Base-by-base conservation (phyloP, 2,797 vertebrate species). In the Ceyx erithaca region DNA sequence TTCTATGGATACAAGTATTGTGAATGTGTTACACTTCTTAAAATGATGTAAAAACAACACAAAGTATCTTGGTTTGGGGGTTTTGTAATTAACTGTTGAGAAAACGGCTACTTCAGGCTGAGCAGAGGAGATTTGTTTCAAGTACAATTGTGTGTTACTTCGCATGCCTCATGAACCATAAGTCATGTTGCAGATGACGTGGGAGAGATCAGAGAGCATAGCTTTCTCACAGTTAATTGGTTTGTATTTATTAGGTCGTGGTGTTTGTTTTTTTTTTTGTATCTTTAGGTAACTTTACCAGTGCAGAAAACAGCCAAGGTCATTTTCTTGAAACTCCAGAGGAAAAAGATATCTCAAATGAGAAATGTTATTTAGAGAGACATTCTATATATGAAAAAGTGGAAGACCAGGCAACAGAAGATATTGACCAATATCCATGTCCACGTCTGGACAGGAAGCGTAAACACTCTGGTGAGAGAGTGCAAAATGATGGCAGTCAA, bases 381-480 rank as follows among this genome's bases (percentile, higher is more conserved):
- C 95, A 95, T 69, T 91, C 96, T 55, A n/a, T 90, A 22, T 97
- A 94, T 10, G 98, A 98, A 89, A 98, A 95, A 25, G 97, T 92
- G 9, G 41, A 92, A 15, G 97, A 97, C 45, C 96, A 61, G 71
- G 97, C 93, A 49, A 26, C 94, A 28, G 97, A 97, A 70, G 97
- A 96, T 33, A 69, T 81, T 89, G 94, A 94, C 43, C 96, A 95
- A 30, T 98, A 97, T 93, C 95, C 95, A 51, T 94, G 95, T 89
- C 96, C 97, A 76, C 97, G 96, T 93, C 96, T 97, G 92, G 94
- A 96, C 90, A 98, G 98, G 97, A 99, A 99, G 94, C 98, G 98
- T 86, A 97, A 98, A 92, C 97, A 98, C 93, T 98, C 97, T 94
- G 98, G 97, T 93, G 98, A 98, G 87, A 97, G 96, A 54, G 91